Conservation (phyloP, 64 coral and sea anemone species). For the Stylophora pistillata region DNA sequence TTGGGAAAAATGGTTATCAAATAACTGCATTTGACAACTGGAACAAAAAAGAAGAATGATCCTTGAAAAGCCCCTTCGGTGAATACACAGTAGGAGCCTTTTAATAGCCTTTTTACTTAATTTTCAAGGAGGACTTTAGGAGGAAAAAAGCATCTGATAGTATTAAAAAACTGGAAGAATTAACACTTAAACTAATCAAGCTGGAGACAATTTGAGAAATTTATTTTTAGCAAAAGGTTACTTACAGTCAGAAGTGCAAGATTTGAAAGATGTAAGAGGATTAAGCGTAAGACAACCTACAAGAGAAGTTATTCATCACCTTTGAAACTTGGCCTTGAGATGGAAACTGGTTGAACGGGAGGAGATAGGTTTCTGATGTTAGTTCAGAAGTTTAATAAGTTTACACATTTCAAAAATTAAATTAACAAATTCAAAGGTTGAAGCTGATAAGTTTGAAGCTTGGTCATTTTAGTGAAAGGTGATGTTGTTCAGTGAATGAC, state of each 20-base stretch:
- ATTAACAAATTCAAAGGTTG: neutral
- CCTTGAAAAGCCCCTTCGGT: neutral
- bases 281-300: constrained; percentile 74
- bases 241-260: constrained; percentile 75
- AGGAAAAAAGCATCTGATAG: no score
- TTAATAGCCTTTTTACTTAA: neutral
- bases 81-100: neutral
- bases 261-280: constrained; percentile 81
- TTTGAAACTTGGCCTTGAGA: constrained; percentile 53
- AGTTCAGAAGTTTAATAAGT: constrained; percentile 29
- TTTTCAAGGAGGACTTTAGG: neutral
- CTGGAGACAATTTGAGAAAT: neutral
- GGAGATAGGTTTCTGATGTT: constrained; percentile 37
- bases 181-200: neutral
- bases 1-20: no score
- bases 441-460: neutral
- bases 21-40: no score
- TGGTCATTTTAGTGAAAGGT: no score
- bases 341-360: constrained; percentile 38
- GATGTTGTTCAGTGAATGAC: neutral
- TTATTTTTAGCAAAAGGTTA: constrained; percentile 23
- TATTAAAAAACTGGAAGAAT: neutral
- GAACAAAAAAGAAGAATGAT: no score
- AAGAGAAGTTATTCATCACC: constrained; percentile 70
- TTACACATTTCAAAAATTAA: neutral